A percentile compares a stretch with the other conserved stretches of the same genome.
These are phyloP conservation scores for Chloroceryle aenea DNA, from an alignment of 2,113 vertebrate species.

Conservation along the genomic window DNA sequence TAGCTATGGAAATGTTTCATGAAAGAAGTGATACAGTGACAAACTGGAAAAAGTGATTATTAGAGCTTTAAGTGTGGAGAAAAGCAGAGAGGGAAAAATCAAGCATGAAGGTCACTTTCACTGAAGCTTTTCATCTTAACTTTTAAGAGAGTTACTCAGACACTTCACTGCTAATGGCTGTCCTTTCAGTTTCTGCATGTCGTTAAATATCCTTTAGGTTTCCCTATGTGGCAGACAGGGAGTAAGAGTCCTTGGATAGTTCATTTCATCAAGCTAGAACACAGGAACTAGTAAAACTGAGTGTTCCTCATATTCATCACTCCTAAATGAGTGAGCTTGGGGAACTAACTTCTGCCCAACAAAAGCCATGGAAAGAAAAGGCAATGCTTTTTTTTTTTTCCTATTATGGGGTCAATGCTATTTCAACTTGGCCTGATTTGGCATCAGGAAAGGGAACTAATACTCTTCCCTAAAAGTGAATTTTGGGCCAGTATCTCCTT, in stretches of 20 bases:
- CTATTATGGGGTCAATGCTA: background rate
- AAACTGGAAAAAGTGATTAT: background rate
- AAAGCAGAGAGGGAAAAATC: background rate
- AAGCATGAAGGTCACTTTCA: conserved; percentile 16
- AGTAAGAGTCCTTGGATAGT: background rate
- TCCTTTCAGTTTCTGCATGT: background rate
- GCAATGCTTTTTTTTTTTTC: background rate
- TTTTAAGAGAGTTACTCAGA: conserved; percentile 10
- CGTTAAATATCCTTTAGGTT: background rate
- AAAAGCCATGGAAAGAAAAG: background rate
- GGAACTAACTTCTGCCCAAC: background rate
- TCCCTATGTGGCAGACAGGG: background rate
- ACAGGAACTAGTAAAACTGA: background rate
- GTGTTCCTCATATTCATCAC: background rate
- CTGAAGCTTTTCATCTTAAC: conserved; percentile 16
- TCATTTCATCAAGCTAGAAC: background rate
- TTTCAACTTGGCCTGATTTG: background rate
- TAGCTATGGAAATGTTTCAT: background rate
- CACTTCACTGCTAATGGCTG: background rate
- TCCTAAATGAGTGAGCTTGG: background rate
- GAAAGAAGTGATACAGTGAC: background rate
- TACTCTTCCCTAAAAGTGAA: background rate
- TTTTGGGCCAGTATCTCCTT: background rate
- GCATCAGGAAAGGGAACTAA: background rate
- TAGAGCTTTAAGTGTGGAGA: background rate